Percentiles rank a stretch among this genome's conserved stretches.
Conservation (phyloP, 2,113 vertebrate species). For the Emydocephalus ijimae region DNA sequence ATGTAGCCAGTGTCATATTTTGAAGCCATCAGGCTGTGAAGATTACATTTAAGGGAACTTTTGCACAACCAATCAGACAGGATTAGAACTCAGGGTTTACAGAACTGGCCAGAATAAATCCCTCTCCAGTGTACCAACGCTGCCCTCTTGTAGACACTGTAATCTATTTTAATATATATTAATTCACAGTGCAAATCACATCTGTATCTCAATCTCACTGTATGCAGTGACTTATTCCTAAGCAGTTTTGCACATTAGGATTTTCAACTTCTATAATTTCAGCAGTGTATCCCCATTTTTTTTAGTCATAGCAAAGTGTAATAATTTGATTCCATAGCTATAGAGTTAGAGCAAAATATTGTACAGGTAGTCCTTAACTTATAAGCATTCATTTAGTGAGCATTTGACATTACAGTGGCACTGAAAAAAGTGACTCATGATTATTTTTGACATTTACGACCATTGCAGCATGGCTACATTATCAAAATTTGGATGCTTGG, state of each 20-base stretch:
- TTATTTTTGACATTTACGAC: neutral
- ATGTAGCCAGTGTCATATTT: neutral
- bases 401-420: neutral
- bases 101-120: neutral
- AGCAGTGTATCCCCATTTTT: neutral
- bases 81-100: conserved; percentile 14
- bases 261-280: neutral
- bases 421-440: neutral
- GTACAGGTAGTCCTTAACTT: neutral
- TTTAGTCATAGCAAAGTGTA: neutral
- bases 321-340: neutral
- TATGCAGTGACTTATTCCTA: neutral
- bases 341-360: neutral
- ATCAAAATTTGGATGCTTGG: neutral
- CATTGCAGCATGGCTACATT: neutral
- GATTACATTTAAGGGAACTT: neutral
- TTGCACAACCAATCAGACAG: neutral
- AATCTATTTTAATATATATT: neutral
- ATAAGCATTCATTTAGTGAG: neutral
- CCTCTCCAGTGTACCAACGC: neutral
- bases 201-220: neutral
- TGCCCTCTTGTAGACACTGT: conserved; percentile 15
- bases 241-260: neutral
- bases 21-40: neutral
- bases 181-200: neutral